A percentile compares a stretch with the other conserved stretches of the same genome.
Conservation (phyloP, 2,797 vertebrate genomes). For the Microchirus variegatus region DNA sequence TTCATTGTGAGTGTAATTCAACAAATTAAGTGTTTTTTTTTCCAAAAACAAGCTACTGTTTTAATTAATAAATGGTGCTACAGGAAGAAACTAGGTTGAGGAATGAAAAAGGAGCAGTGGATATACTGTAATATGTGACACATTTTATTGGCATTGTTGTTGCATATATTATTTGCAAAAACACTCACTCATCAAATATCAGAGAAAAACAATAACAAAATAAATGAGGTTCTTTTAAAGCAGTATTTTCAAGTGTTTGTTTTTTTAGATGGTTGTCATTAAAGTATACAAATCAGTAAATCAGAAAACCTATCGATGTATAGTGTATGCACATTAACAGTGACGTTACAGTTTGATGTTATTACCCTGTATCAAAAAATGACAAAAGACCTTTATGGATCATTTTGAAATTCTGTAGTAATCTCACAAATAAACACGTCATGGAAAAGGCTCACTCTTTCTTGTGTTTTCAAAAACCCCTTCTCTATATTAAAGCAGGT, state of each 20-base stretch:
- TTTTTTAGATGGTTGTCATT: constrained; percentile 41
- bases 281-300: constrained; percentile 42
- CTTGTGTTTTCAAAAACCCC: constrained; percentile 43
- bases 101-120: not conserved
- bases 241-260: constrained; percentile 61
- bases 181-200: constrained; percentile 50
- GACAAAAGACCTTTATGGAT: constrained; percentile 14
- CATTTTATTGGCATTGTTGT: constrained; percentile 65
- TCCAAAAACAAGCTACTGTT: no score
- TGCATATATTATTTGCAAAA: constrained; percentile 53
- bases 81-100: not conserved
- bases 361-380: constrained; percentile 45
- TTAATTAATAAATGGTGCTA: not conserved
- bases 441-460: constrained; percentile 40
- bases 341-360: constrained; percentile 23
- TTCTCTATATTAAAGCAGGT: constrained; percentile 42
- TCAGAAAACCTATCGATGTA: constrained; percentile 47
- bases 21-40: no score
- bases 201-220: constrained; percentile 61
- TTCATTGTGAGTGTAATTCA: no score
- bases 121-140: constrained; percentile 18
- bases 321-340: constrained; percentile 24
- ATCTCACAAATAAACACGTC: constrained; percentile 23
- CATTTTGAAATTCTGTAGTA: constrained; percentile 30
- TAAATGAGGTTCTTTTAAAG: constrained; percentile 63